Percentiles rank a stretch among this genome's conserved stretches.
Conservation (phyloP, 2,888 invertebrate genomes). For the Craniophora ligustri region DNA sequence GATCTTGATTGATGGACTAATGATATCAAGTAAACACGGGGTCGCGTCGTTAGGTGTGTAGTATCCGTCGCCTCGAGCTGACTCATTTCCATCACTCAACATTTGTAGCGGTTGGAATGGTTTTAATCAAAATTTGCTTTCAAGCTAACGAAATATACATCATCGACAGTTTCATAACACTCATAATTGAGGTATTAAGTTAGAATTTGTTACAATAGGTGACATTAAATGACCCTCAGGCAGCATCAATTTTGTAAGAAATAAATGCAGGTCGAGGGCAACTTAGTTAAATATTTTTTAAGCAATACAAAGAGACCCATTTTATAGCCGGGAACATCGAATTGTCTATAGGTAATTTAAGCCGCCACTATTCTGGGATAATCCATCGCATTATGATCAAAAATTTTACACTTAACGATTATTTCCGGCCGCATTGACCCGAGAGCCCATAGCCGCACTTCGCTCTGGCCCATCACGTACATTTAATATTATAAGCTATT, state of each 20-base stretch:
- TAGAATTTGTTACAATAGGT: slow-evolving; percentile 30
- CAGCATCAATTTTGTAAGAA: no score
- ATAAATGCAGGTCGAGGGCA: background rate
- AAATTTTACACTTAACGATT: slow-evolving; percentile 69
- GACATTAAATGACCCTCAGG: no score
- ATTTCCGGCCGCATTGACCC: slow-evolving; percentile 71
- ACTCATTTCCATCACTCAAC: slow-evolving; percentile 67
- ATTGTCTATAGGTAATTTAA: slow-evolving; percentile 38
- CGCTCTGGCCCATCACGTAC: slow-evolving; percentile 79
- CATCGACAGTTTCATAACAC: slow-evolving; percentile 44
- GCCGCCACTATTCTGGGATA: slow-evolving; percentile 44
- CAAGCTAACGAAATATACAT: slow-evolving; percentile 53
- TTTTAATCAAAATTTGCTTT: slow-evolving; percentile 61
- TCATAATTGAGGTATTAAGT: slow-evolving; percentile 13
- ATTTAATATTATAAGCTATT: slow-evolving; percentile 87
- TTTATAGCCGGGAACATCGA: slow-evolving; percentile 20
- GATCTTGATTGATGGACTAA: slow-evolving; percentile 87
- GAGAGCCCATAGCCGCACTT: slow-evolving; percentile 59
- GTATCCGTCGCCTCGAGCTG: slow-evolving; percentile 68
- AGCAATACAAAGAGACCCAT: slow-evolving; percentile 31
- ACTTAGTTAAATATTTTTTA: slow-evolving; percentile 8
- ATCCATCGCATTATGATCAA: slow-evolving; percentile 51
- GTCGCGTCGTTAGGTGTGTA: slow-evolving; percentile 73
- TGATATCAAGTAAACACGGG: slow-evolving; percentile 85
- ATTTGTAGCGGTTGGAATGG: slow-evolving; percentile 61